A percentile compares a stretch with the other conserved stretches of the same genome.
These are phyloP conservation scores for Agriopis marginaria DNA, from an alignment of 2,888 invertebrate species.

Conservation along the genomic window DNA sequence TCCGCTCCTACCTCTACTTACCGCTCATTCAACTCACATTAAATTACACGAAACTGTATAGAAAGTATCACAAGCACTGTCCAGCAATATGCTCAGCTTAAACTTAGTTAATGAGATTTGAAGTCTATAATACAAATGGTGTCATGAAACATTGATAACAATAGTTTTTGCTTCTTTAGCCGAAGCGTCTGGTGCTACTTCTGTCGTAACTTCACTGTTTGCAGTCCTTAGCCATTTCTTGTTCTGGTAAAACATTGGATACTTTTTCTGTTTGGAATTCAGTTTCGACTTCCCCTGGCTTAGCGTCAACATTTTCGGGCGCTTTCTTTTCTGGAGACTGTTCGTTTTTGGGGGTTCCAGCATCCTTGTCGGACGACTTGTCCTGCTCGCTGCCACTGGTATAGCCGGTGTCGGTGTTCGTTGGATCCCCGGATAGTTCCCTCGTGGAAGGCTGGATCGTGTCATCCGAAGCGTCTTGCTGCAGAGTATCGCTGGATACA, in stretches of 20 bases:
- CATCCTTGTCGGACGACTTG: constrained; percentile 38
- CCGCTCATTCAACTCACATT: neutral
- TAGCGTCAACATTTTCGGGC: neutral
- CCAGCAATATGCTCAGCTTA: constrained; percentile 40
- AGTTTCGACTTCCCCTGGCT: neutral
- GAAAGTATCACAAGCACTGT: constrained; percentile 45
- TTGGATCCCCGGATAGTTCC: constrained; percentile 65
- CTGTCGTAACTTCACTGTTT: neutral
- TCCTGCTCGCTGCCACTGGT: constrained; percentile 51
- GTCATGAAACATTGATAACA: constrained; percentile 20
- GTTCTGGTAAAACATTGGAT: neutral
- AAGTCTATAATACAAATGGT: constrained; percentile 44
- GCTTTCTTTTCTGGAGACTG: neutral
- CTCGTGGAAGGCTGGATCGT: constrained; percentile 58
- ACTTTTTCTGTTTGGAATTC: neutral
- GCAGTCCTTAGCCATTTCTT: neutral
- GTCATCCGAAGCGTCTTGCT: constrained; percentile 53
- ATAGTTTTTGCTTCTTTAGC: constrained; percentile 33
- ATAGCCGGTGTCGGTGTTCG: constrained; percentile 63
- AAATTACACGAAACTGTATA: constrained; percentile 28
- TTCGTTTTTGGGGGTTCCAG: constrained; percentile 6
- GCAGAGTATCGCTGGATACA: constrained; percentile 51
- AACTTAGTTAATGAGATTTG: constrained; percentile 45
- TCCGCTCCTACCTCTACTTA: neutral
- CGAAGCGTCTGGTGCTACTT: neutral